Base-by-base conservation (phyloP, 2,888 invertebrate species). In the Plagodis pulveraria region DNA sequence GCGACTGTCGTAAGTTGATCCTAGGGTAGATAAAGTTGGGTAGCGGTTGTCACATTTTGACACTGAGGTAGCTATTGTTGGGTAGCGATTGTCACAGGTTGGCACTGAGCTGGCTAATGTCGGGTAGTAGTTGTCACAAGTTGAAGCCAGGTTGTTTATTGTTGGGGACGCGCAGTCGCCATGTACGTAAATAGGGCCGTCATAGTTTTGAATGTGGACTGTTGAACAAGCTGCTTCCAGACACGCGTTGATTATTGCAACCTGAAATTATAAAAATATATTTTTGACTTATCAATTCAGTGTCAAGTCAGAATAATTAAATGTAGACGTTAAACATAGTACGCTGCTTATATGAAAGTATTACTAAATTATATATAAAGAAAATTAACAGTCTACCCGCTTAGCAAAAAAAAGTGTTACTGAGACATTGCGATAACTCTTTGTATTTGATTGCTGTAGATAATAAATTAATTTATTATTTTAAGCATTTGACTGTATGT, bases 181-280 rank as follows among this genome's bases (percentile, higher is more conserved):
- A 0, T 73, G 63, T 32, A 81, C 56, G 58, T 75, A 77, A 10
- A 85, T 80, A 0, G 86, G 86, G 0, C 81, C 82, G 0, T 88
- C 87, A 52, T 80, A 81, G 53, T 86, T 82, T 56, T 84, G 79
- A 0, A 86, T 86, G 46, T 83, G 80, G 0, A 87, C 75, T 8
- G 74, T 76, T 0, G 81, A 58, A 7, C 34, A 69, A 62, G 0
- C 35, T 10, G 74, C 71, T 7, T 82, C 79, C 0, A 46, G 11
- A 9, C 46, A 46, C 0, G 77, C 78, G 42, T 69, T 56, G 0
- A 69, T 36, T 4, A 65, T 46, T 6, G 68, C 34, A 2, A 67
- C 36, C 86, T 84, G 74, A 32, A 76, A 73, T 56, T n/a, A 42
- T 42, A 60, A 41, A 41, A 10, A n/a, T 9, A 47, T 22, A 36